phyloP scores from a whole-genome alignment of 2,888 invertebrate species.

The Marronus borbonicus region DNA sequence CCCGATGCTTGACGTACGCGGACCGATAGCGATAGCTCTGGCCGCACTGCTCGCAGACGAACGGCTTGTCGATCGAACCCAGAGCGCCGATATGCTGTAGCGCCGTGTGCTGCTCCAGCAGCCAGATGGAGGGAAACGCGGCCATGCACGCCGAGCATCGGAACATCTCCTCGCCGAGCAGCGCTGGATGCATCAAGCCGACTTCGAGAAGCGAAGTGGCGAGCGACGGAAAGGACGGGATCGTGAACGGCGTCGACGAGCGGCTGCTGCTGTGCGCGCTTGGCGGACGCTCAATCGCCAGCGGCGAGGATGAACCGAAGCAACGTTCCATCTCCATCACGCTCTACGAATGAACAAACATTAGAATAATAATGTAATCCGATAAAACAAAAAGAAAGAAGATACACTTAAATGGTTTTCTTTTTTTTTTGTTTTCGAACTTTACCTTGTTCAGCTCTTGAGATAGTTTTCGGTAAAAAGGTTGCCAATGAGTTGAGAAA shows the following conservation, averaged over 20 bases:
- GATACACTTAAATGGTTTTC: too few relatives aligned
- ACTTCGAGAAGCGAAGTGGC: slow-evolving; percentile 73
- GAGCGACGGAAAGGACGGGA: slow-evolving; percentile 72
- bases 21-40: slow-evolving; percentile 90
- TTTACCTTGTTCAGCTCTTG: too few relatives aligned
- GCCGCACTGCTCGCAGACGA: slow-evolving; percentile 93
- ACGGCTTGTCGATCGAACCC: slow-evolving; percentile 84
- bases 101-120: slow-evolving; percentile 88
- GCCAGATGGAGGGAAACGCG: slow-evolving; percentile 90
- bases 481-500: too few relatives aligned
- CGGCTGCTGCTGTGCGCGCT: slow-evolving; percentile 71
- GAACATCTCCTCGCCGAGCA: slow-evolving; percentile 67
- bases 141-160: slow-evolving; percentile 87
- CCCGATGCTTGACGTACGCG: slow-evolving; percentile 87
- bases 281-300: slow-evolving; percentile 65
- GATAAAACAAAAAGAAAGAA: too few relatives aligned
- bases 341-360: slow-evolving; percentile 57
- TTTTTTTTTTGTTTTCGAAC: too few relatives aligned
- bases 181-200: slow-evolving; percentile 72
- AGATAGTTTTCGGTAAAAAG: too few relatives aligned
- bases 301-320: slow-evolving; percentile 68
- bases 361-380: too few relatives aligned
- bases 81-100: slow-evolving; percentile 82
- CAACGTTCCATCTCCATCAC: slow-evolving; percentile 70
- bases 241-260: slow-evolving; percentile 74